A percentile compares a stretch with the other conserved stretches of the same genome.
These are phyloP conservation scores for Perdita meconis DNA, from an alignment of 2,888 invertebrate species.

Conservation along the genomic window DNA sequence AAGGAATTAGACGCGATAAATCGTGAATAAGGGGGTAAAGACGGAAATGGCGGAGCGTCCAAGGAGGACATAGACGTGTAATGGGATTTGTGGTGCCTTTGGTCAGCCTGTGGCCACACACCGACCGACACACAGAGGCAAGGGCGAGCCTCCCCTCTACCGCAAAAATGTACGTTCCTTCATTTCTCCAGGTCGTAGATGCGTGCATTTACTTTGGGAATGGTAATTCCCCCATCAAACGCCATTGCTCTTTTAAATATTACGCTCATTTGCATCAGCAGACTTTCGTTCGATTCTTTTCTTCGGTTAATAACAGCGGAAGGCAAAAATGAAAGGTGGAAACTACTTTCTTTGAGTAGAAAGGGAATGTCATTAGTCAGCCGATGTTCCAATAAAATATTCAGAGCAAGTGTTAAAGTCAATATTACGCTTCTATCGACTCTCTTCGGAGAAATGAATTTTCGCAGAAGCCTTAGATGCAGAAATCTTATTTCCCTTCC, in stretches of 20 bases:
- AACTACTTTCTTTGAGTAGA: constrained; percentile 1
- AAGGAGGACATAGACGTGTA: constrained; percentile 56
- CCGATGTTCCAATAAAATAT: not conserved
- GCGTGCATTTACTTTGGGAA: constrained; percentile 44
- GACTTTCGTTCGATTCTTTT: no score
- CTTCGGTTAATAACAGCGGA: not conserved
- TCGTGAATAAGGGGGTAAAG: constrained; percentile 39
- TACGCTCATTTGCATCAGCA: not conserved
- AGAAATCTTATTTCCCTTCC: no score
- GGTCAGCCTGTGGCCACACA: constrained; percentile 67
- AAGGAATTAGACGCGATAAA: constrained; percentile 15
- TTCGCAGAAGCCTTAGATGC: no score
- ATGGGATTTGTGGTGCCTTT: constrained; percentile 70
- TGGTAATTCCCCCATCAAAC: constrained; percentile 21
- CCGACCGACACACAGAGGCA: constrained; percentile 54
- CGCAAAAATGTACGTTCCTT: constrained; percentile 51
- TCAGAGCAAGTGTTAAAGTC: no score
- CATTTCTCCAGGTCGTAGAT: constrained; percentile 36
- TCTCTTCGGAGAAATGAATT: no score
- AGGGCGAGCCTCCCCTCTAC: constrained; percentile 42
- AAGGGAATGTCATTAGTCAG: not conserved
- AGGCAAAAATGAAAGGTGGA: not conserved
- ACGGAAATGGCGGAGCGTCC: constrained; percentile 25
- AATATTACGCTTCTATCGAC: no score
- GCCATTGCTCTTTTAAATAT: not conserved